Base-by-base conservation (phyloP, 2,888 invertebrate species). In the Ischnura elegans region DNA sequence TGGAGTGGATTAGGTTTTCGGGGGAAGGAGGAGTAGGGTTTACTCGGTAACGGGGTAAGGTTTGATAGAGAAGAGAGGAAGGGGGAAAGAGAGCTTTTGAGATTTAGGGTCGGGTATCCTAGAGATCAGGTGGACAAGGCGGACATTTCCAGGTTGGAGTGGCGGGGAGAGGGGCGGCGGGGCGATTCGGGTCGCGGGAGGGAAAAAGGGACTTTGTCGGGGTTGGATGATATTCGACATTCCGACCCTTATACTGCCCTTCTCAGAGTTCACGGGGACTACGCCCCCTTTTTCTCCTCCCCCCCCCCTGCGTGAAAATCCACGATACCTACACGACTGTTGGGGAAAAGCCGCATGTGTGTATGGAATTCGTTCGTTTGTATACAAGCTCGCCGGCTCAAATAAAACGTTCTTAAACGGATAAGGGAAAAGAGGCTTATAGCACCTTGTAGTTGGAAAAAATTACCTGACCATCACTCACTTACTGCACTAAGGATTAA, bases 1-100 rank as follows among this genome's bases (percentile, higher is more conserved):
- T 76, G 76, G 36, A 76, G 76, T 76, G 76, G 76, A 76, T 76
- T 76, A 76, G 76, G 76, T 76, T 76, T 76, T 76, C 6, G 76
- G 76, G 76, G 29, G 16, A 25, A 4, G 13, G 76, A 36, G 36
- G 76, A 16, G 66, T 13, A 29, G 66, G 66, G 36, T 0, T 19
- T 29, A 16, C 8, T 61, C 29, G 76, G 76, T 5, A 51, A 10
- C 36, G 29, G 13, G 76, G 76, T 10, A 36, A 16, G 29, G 76
- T 76, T n/a, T 76, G 76, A 3, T 76, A 8, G 76, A 5, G 0
- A 36, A 36, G 76, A 36, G 76, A 10, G 21, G 76, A 5, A 2
- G 66, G 76, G 76, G 76, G 76, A 10, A 36, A 36, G 61, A 25
- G n/a, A 36, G 36, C 29, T 36, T 47, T 76, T 76, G 76, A 76